Evolutionary conservation across 1,140 invertebrate genomes (phyloP).

Genomic region (Agrilus planipennis): DNA sequence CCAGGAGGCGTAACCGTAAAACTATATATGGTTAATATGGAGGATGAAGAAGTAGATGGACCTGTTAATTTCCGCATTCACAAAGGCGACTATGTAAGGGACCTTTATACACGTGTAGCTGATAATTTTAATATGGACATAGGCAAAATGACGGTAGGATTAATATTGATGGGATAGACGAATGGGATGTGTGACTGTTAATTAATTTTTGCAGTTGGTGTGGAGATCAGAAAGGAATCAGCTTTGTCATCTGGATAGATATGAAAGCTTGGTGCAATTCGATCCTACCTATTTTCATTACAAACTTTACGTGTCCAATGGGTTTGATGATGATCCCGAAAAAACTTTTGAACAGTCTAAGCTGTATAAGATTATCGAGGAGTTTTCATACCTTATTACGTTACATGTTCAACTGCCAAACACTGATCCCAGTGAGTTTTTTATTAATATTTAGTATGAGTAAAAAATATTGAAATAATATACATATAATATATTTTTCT

Average conservation of each 20-base stretch:
- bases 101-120: constrained; percentile 47
- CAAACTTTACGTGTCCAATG: constrained; percentile 38
- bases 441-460: too few relatives aligned
- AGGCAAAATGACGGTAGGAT: constrained; percentile 36
- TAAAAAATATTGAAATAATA: too few relatives aligned
- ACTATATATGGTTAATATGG: constrained; percentile 50
- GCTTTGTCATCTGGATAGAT: constrained; percentile 36
- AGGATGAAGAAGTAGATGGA: constrained; percentile 47
- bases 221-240: constrained; percentile 40
- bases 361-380: constrained; percentile 39
- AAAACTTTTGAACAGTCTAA: constrained; percentile 30
- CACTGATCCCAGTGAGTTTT: constrained; percentile 38
- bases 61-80: constrained; percentile 49
- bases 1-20: constrained; percentile 53
- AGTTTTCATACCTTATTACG: constrained; percentile 45
- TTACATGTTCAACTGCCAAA: constrained; percentile 49
- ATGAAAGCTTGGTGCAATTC: constrained; percentile 24
- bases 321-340: constrained; percentile 23
- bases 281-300: constrained; percentile 29
- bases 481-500: too few relatives aligned
- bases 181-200: neutral
- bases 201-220: constrained; percentile 24
- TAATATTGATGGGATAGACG: neutral
- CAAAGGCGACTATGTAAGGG: constrained; percentile 43
- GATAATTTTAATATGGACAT: constrained; percentile 36